Conservation (phyloP, 2,797 vertebrate genomes). For the Strix occidentalis region DNA sequence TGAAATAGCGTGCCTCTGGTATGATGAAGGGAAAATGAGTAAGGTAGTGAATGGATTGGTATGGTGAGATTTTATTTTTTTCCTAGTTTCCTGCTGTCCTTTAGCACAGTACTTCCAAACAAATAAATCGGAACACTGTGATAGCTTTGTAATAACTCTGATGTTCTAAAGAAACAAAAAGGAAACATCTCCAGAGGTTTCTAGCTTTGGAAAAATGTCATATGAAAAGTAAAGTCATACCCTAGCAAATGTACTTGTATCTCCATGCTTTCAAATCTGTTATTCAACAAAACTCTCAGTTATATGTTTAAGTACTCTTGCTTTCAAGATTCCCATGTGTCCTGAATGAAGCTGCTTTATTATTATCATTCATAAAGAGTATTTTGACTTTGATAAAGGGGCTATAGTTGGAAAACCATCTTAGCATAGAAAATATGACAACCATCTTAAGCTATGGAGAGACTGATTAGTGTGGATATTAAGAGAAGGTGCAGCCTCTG, state of each 20-base stretch:
- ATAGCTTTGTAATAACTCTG: not conserved
- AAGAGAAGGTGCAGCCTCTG: not conserved
- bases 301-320: not conserved
- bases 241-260: not conserved
- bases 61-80: not conserved
- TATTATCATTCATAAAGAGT: not conserved
- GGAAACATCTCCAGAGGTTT: not conserved
- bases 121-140: not conserved
- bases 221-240: not conserved
- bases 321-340: not conserved
- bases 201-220: not conserved
- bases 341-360: not conserved
- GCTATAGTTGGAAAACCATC: not conserved
- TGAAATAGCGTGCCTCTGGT: not conserved
- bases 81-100: not conserved
- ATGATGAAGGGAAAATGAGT: not conserved
- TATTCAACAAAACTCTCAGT: not conserved
- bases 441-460: not conserved
- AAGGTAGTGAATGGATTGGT: not conserved
- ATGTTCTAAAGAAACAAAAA: not conserved
- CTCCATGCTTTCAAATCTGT: not conserved
- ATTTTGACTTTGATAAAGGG: not conserved
- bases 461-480: not conserved
- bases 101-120: not conserved
- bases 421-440: not conserved